Evolutionary conservation across 2,113 vertebrate genomes (phyloP), one percentile per base, ranked within the genome.

Genomic region (Nipponia nippon): DNA sequence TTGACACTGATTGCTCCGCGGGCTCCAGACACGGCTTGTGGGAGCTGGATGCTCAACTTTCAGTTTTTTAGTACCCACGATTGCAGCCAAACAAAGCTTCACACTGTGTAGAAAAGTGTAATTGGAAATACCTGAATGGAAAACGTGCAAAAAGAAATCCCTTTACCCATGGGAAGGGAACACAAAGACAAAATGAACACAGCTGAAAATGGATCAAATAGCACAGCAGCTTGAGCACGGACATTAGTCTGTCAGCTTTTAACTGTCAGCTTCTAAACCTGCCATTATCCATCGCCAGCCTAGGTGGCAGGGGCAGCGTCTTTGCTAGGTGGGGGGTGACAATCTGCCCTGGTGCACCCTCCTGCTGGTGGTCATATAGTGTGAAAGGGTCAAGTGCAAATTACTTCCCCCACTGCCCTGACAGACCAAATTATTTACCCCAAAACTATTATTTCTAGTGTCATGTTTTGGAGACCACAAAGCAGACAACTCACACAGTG

Each of bases 301-400:
- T 8, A 47, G 42, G 70, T 14, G 23, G 11, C 0, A 63, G 73
- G 30, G 13, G 87, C 63, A 90, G 62, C 29, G 30, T 6, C 72
- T 52, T 13, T 66, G n/a, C n/a, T 55, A 11, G 16, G 34, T 11
- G 25, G 18, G 42, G 46, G 56, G 13, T 42, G 23, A 34, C 55
- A 49, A 22, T 0, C 7, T 26, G 70, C 42, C 26, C 75, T 46
- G 40, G 34, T 7, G 49, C 59, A 16, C 47, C 3, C 2, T 42
- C 47, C 50, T 46, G 32, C 29, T 61, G 76, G 5, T 4, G 1
- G 0, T 5, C 7, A 19, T 5, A 13, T 1, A 25, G 20, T 5
- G 6, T 30, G 19, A 76, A 19, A 58, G 26, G 78, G 11, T 10
- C n/a, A 29, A 46, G 46, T 1, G 21, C 3, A 4, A 80, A 38